Evolutionary conservation across 2,113 vertebrate genomes (phyloP).

Genomic region (Halcyon malimbica): DNA sequence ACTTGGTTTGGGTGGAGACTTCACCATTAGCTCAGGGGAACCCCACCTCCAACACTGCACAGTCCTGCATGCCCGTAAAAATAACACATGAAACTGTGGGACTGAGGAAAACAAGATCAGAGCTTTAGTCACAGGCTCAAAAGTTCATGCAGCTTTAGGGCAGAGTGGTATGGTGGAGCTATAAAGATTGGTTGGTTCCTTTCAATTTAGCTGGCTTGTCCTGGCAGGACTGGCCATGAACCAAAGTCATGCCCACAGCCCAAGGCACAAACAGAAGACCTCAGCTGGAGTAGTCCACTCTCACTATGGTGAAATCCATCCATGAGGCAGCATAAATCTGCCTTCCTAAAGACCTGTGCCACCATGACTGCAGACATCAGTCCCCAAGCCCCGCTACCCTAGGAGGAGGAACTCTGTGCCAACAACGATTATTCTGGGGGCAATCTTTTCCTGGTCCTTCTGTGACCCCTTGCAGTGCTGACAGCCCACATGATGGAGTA

Average conservation of each 20-base stretch:
- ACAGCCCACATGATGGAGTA: background rate
- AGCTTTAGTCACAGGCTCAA: background rate
- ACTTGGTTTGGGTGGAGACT: background rate
- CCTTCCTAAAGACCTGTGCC: background rate
- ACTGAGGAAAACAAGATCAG: background rate
- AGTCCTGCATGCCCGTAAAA: background rate
- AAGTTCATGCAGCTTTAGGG: background rate
- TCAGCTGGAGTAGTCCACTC: background rate
- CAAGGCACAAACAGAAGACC: background rate
- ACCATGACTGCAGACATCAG: background rate
- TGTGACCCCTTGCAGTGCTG: background rate
- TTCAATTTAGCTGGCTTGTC: background rate
- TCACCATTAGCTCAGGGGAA: background rate
- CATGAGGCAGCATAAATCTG: background rate
- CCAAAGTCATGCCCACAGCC: background rate
- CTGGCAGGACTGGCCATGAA: background rate
- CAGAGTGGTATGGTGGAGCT: background rate
- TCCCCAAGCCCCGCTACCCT: accelerated
- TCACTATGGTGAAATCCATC: background rate
- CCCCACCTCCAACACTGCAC: background rate
- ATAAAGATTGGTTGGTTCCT: background rate
- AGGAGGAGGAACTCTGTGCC: background rate
- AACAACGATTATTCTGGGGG: background rate
- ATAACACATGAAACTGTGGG: background rate
- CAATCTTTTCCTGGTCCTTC: background rate